These are phyloP conservation scores for Andricus grossulariae DNA, from an alignment of 1,140 invertebrate species.

Conservation along the genomic window DNA sequence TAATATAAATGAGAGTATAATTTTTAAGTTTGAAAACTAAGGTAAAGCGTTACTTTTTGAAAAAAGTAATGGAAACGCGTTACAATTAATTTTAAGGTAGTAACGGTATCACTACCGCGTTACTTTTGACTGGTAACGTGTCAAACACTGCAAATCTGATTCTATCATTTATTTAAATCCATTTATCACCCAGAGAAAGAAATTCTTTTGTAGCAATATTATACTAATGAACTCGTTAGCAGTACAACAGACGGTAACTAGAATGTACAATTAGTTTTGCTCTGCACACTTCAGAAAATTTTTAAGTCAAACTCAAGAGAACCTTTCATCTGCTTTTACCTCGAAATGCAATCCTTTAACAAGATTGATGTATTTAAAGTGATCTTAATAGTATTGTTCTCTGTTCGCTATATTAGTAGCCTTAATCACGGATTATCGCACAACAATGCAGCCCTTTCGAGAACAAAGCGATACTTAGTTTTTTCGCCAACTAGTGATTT, in stretches of 20 bases:
- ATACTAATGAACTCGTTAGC: constrained; percentile 54
- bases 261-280: constrained; percentile 35
- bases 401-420: constrained; percentile 38
- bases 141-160: no score
- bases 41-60: no score
- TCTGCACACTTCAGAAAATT: constrained; percentile 43
- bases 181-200: neutral
- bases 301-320: constrained; percentile 47
- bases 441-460: constrained; percentile 45
- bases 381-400: constrained; percentile 43
- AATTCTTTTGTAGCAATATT: constrained; percentile 36
- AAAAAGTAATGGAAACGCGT: no score
- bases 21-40: no score
- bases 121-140: no score
- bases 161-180: no score
- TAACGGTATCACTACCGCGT: no score
- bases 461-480: constrained; percentile 67
- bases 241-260: constrained; percentile 51
- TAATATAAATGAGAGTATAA: no score
- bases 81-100: no score
- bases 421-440: constrained; percentile 45
- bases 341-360: constrained; percentile 50
- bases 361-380: constrained; percentile 42
- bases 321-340: constrained; percentile 46
- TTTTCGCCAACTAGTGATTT: constrained; percentile 53